Evolutionary conservation across 2,797 vertebrate species (phyloP), one percentile per base, ranked within the genome.

Genomic region (Gymnothorax reevesii): DNA sequence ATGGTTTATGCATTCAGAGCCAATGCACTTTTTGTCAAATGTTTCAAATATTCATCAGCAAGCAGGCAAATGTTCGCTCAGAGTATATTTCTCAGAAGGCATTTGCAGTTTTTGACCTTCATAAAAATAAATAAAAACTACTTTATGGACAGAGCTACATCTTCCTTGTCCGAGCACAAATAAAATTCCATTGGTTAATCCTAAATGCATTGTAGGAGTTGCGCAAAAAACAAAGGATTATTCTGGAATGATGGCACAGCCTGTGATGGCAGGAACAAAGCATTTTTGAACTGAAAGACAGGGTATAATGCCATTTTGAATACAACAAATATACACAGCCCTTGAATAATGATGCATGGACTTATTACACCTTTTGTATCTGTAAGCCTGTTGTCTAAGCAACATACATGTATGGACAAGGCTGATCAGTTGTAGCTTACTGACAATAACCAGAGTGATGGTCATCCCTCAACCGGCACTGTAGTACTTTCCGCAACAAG

Each of bases 11-110:
- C 82, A 57, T 55, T 49, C 27, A 80, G 25, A 80, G 80, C 9
- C 77, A 52, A 33, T 82, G 60, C 22, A 82, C 82, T 80, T 82
- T 33, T 85, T 52, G 83, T 71, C 52, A 71, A 73, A 71, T 55
- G n/a, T 7, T 75, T 55, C 73, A 85, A 85, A 85, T 85, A 84
- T 22, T 60, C 60, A 84, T 60, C 33, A 33, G 59, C 42, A 49
- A 84, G 57, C 60, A 66, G 83, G 66, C 83, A 84, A 60, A 84
- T 33, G 49, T 60, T 80, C 55, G 17, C 77, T 52, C 77, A 80
- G 17, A 20, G 52, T 77, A 52, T 77, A 75, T 7, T 54, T 52
- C 52, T 55, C 2, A 49, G 49, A 49, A 79, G 75, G 49, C 77
- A 80, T 55, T 54, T 80, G 77, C 20, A 10, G n/a, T 80, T 80